Conservation (phyloP, 2,797 vertebrate species). For the Lacerta viridis region DNA sequence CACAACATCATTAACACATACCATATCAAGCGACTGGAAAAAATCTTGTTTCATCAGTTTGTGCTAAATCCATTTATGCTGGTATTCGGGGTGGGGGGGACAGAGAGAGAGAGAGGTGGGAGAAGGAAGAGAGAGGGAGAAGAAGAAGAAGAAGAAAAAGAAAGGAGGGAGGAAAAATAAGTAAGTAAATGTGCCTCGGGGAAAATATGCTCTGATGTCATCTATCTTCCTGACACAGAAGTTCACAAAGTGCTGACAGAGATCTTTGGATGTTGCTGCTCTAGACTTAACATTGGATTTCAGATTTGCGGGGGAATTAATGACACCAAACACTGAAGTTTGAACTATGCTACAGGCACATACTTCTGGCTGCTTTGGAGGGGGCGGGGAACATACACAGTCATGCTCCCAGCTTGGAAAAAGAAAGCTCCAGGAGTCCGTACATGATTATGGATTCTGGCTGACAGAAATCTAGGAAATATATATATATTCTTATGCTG, state of each 20-base stretch:
- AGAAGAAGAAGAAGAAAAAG: neutral
- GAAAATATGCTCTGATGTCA: conserved; percentile 15
- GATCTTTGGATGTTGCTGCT: conserved; percentile 25
- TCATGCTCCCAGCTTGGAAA: neutral
- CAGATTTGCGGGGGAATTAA: neutral
- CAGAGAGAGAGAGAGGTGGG: neutral
- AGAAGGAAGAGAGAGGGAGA: too few relatives aligned
- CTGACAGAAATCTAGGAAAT: neutral
- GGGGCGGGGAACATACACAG: too few relatives aligned
- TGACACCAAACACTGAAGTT: conserved; percentile 1
- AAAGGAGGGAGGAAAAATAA: neutral
- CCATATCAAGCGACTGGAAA: conserved; percentile 19
- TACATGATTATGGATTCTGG: neutral
- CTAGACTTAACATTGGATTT: conserved; percentile 44
- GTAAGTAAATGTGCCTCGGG: conserved; percentile 16
- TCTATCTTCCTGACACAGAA: conserved; percentile 56
- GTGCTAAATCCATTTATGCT: conserved; percentile 22
- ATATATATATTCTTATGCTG: neutral
- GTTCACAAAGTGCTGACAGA: conserved; percentile 13
- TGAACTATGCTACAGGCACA: conserved; percentile 1
- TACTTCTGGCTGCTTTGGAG: neutral
- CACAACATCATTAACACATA: conserved; percentile 59
- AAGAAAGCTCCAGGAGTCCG: neutral
- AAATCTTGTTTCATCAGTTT: conserved; percentile 12
- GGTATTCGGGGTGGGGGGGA: neutral